Evolutionary conservation across 2,797 vertebrate genomes (phyloP).

Genomic region (Crocidura indochinensis): DNA sequence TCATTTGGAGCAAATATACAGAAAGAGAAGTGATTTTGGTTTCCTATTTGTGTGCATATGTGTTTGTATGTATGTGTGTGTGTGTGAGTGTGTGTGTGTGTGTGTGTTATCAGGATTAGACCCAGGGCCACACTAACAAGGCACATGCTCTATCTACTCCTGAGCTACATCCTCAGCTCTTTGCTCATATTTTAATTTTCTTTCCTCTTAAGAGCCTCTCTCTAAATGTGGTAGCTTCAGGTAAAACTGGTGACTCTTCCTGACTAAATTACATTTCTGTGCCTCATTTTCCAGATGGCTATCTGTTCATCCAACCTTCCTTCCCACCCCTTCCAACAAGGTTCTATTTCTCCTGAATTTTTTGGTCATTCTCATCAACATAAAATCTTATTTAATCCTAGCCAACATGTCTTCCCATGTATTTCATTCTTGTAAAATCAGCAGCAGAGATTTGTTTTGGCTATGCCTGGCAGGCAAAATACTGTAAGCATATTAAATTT

Average conservation of each 20-base stretch:
- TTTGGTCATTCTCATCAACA: constrained; percentile 53
- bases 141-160: neutral
- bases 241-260: neutral
- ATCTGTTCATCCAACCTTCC: neutral
- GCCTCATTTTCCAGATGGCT: neutral
- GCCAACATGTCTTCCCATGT: constrained; percentile 22
- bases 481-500: constrained; percentile 51
- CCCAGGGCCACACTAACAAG: too few species aligned
- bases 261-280: neutral
- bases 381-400: constrained; percentile 68
- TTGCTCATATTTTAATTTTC: constrained; percentile 1
- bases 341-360: constrained; percentile 43
- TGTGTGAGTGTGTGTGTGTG: too few species aligned
- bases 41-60: too few species aligned
- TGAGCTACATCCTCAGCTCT: neutral
- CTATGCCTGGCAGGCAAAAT: constrained; percentile 51
- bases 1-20: neutral
- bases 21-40: too few species aligned
- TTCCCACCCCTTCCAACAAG: neutral
- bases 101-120: too few species aligned
- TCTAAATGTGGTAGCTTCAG: neutral
- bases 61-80: too few species aligned
- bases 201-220: neutral
- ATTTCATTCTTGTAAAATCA: constrained; percentile 74
- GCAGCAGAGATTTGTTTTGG: neutral